These are phyloP conservation scores for Drosophila maculinotata DNA, from an alignment of 2,888 invertebrate genomes.

Conservation along the genomic window DNA sequence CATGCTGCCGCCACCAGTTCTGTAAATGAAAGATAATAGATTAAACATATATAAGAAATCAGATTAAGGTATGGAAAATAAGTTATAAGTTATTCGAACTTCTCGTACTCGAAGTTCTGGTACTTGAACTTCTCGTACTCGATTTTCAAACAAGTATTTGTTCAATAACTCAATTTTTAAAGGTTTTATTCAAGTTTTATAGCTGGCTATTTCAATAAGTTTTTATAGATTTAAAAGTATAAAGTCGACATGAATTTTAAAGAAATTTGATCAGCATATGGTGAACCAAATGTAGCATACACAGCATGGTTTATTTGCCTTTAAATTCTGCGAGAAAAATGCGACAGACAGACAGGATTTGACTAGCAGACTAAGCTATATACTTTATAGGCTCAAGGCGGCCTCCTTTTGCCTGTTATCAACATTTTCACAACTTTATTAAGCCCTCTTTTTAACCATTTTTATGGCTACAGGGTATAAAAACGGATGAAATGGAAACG, in stretches of 20 bases:
- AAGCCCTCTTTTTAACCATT: constrained; percentile 32
- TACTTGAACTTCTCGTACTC: too few relatives aligned
- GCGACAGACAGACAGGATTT: not conserved
- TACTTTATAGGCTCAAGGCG: constrained; percentile 8
- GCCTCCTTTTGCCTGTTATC: constrained; percentile 4
- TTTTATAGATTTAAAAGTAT: too few relatives aligned
- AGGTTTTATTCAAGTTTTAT: too few relatives aligned
- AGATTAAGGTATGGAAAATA: not conserved
- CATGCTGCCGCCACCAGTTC: constrained; percentile 88
- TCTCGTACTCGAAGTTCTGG: too few relatives aligned
- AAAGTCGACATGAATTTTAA: too few relatives aligned
- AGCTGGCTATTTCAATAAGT: too few relatives aligned
- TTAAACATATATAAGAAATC: not conserved
- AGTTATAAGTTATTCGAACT: too few relatives aligned
- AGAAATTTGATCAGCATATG: not conserved
- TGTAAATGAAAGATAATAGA: constrained; percentile 41
- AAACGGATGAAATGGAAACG: constrained; percentile 37
- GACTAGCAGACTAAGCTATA: not conserved
- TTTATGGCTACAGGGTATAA: constrained; percentile 40
- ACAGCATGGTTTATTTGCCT: not conserved
- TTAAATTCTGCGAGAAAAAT: too few relatives aligned
- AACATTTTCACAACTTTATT: constrained; percentile 43
- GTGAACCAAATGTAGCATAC: not conserved
- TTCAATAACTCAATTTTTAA: too few relatives aligned
- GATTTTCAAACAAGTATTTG: too few relatives aligned